Conservation (phyloP, 2,888 invertebrate species). For the Trichopoda pennipes region DNA sequence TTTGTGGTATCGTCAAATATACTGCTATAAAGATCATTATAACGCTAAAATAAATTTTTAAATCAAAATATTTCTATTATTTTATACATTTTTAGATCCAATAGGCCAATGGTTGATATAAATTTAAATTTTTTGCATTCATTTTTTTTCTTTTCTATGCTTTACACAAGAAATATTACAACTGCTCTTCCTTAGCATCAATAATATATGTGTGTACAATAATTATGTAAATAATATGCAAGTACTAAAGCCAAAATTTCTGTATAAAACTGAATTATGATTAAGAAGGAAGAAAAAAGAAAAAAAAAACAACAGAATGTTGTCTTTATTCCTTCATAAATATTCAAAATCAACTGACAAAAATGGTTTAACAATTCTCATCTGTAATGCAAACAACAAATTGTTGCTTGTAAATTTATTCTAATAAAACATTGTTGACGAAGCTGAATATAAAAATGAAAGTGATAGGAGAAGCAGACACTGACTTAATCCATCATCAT, state of each 20-base stretch:
- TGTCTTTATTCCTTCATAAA: slow-evolving; percentile 50
- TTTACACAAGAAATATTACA: no score
- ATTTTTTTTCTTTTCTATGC: no score
- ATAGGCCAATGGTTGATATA: no score
- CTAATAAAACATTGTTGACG: slow-evolving; percentile 10
- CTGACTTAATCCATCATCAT: slow-evolving; percentile 66
- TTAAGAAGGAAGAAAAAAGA: background rate
- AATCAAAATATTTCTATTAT: no score
- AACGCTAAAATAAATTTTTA: no score
- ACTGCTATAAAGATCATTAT: no score
- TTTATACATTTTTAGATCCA: no score
- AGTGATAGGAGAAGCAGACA: slow-evolving; percentile 18
- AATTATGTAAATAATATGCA: background rate
- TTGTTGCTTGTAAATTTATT: slow-evolving; percentile 48
- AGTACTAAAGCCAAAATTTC: background rate
- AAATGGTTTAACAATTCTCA: slow-evolving; percentile 29
- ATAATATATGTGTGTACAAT: no score
- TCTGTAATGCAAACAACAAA: slow-evolving; percentile 29
- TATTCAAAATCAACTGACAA: slow-evolving; percentile 62
- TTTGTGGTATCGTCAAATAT: no score
- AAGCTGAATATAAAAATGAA: slow-evolving; percentile 24
- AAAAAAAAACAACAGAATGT: background rate
- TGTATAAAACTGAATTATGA: background rate
- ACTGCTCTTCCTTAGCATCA: no score
- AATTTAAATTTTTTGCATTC: no score